Conservation (phyloP, 2,113 vertebrate species). For the Oreocharis arfaki region DNA sequence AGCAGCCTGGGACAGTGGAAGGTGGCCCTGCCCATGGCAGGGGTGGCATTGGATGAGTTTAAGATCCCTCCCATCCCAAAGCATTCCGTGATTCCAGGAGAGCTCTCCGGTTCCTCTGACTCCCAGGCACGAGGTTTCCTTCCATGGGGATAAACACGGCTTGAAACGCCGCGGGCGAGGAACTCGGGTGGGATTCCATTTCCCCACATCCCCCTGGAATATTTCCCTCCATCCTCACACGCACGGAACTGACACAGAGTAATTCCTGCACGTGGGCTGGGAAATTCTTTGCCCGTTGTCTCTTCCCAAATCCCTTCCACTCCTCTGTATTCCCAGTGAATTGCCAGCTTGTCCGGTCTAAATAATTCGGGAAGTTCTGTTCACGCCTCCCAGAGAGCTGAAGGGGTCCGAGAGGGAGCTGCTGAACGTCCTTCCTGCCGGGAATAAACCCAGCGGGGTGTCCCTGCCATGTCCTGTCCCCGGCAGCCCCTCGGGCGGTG, state of each 20-base stretch:
- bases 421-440: accelerated
- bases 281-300: accelerated
- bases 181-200: accelerated
- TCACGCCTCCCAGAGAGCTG: not conserved
- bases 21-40: not conserved
- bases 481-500: too few relatives aligned
- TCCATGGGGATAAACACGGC: accelerated
- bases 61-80: not conserved
- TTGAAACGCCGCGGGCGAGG: accelerated
- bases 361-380: not conserved
- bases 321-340: not conserved
- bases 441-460: not conserved
- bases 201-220: not conserved
- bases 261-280: accelerated
- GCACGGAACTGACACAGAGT: accelerated
- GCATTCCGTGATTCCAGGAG: not conserved
- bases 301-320: not conserved
- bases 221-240: not conserved
- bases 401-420: not conserved
- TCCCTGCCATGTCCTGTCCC: not conserved
- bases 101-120: too few relatives aligned
- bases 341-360: accelerated
- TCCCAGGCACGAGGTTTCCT: not conserved
- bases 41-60: too few relatives aligned
- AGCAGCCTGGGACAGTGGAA: accelerated